These are phyloP conservation scores for Bagarius yarrelli DNA, from an alignment of 2,113 vertebrate species.

Conservation along the genomic window DNA sequence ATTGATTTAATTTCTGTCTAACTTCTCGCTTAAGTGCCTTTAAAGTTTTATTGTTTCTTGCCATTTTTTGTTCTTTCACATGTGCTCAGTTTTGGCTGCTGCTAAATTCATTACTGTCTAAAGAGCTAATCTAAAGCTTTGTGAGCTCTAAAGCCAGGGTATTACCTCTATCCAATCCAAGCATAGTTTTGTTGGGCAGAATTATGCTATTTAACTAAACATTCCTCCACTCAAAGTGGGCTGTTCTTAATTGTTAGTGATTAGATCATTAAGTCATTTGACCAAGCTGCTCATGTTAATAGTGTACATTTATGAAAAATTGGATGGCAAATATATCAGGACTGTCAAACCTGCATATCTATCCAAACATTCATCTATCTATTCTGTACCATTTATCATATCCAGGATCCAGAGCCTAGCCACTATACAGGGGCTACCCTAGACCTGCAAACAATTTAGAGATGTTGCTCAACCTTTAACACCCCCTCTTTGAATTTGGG, in stretches of 20 bases:
- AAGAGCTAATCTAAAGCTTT: neutral
- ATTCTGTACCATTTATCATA: too few species aligned
- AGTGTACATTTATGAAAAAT: neutral
- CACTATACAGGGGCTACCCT: too few species aligned
- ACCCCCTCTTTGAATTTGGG: too few species aligned
- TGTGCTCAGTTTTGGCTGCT: slow-evolving; percentile 5
- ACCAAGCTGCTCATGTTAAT: neutral
- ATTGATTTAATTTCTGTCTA: neutral
- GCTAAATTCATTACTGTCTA: slow-evolving; percentile 41
- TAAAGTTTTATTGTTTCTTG: slow-evolving; percentile 14
- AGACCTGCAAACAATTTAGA: too few species aligned
- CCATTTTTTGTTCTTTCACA: slow-evolving; percentile 10
- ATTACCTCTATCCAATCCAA: neutral
- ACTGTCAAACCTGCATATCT: neutral
- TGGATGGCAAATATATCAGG: neutral
- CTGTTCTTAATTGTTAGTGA: neutral
- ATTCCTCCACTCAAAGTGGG: neutral
- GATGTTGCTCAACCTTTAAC: too few species aligned
- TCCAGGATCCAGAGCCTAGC: too few species aligned
- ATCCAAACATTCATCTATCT: neutral
- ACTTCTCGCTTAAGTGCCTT: neutral
- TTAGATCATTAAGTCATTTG: neutral
- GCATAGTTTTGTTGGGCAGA: neutral
- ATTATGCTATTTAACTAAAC: neutral
- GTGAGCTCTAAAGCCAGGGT: too few species aligned